Evolutionary conservation across 2,888 invertebrate genomes (phyloP).

Genomic region (Heteromyza rotundicornis): DNA sequence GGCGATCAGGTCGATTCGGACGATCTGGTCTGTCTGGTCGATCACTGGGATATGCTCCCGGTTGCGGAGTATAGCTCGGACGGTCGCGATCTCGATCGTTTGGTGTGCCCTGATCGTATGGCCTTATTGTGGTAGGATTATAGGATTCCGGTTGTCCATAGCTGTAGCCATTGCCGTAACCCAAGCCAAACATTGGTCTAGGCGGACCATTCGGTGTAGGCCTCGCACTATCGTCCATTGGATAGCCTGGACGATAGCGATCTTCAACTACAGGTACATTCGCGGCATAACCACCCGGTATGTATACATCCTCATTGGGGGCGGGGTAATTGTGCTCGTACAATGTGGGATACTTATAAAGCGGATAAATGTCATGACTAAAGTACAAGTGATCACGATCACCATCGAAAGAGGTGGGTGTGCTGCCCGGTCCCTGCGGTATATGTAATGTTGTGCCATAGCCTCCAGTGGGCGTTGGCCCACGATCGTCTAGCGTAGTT

Average conservation of each 20-base stretch:
- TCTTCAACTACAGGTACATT: constrained; percentile 58
- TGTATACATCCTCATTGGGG: constrained; percentile 56
- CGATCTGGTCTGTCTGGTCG: constrained; percentile 35
- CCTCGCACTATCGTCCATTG: constrained; percentile 33
- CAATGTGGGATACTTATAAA: constrained; percentile 60
- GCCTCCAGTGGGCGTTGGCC: constrained; percentile 32
- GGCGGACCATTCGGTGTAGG: constrained; percentile 49
- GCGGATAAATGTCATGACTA: constrained; percentile 58
- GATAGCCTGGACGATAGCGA: constrained; percentile 47
- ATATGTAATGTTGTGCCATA: constrained; percentile 33
- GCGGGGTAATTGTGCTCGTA: constrained; percentile 61
- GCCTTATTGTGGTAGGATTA: constrained; percentile 45
- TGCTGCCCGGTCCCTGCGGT: constrained; percentile 26
- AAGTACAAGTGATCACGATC: constrained; percentile 57
- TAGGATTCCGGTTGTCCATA: constrained; percentile 57
- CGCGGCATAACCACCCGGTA: constrained; percentile 60
- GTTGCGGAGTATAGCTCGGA: constrained; percentile 43
- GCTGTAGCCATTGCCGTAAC: constrained; percentile 60
- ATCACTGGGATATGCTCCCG: constrained; percentile 34
- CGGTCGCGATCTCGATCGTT: constrained; percentile 34
- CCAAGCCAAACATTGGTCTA: constrained; percentile 55
- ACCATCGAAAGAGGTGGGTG: constrained; percentile 35
- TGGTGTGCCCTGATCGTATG: constrained; percentile 35
- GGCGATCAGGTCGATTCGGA: too few species aligned
- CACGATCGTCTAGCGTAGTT: constrained; percentile 24